Percentiles rank a stretch among this genome's conserved stretches.
These are phyloP conservation scores for Festucalex cinctus DNA, from an alignment of 2,113 vertebrate species.

Conservation along the genomic window DNA sequence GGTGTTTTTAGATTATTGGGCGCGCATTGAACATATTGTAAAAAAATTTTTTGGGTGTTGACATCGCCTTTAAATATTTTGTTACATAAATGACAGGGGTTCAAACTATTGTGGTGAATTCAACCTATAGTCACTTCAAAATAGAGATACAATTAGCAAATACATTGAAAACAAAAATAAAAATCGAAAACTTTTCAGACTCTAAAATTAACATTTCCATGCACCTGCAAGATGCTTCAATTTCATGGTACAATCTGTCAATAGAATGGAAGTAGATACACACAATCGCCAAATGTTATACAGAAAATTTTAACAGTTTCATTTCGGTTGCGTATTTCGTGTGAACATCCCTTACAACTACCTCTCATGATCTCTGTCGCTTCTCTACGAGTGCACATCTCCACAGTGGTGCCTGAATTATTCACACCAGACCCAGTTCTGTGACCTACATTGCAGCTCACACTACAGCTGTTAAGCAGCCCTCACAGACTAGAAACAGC, in stretches of 20 bases:
- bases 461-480: slow-evolving; percentile 37
- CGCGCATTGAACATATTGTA: too few relatives aligned
- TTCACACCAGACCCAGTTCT: slow-evolving; percentile 68
- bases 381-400: slow-evolving; percentile 33
- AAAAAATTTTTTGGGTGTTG: too few relatives aligned
- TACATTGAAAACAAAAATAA: too few relatives aligned
- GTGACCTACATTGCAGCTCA: slow-evolving; percentile 68
- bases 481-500: slow-evolving; percentile 17
- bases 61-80: neutral
- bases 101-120: neutral
- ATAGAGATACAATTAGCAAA: neutral
- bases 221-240: too few relatives aligned
- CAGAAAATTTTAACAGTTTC: neutral
- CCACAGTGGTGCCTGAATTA: slow-evolving; percentile 65
- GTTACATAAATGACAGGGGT: neutral
- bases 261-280: neutral
- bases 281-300: neutral
- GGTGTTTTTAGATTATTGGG: too few relatives aligned
- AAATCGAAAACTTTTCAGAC: too few relatives aligned
- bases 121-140: neutral
- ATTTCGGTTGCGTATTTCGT: slow-evolving; percentile 19
- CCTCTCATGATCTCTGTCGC: slow-evolving; percentile 21
- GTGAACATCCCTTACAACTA: slow-evolving; percentile 8
- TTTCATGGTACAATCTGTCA: neutral
- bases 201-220: too few relatives aligned